A percentile compares a stretch with the other conserved stretches of the same genome.
Conservation (phyloP, 1,140 invertebrate genomes). For the Plodia interpunctella region DNA sequence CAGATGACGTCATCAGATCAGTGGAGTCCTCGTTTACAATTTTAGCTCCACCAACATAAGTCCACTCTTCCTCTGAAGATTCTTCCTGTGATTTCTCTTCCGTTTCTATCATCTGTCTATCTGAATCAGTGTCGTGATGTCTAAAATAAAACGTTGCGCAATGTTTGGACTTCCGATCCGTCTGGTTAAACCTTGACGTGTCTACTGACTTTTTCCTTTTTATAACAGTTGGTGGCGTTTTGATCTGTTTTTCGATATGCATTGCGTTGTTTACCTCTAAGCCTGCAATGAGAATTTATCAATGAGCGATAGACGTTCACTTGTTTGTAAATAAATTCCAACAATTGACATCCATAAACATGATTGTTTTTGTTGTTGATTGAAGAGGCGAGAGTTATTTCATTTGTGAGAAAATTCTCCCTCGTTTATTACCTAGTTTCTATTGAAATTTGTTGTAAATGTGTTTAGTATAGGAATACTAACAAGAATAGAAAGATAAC, state of each 20-base stretch:
- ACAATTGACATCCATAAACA: slow-evolving; percentile 25
- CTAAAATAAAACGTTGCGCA: slow-evolving; percentile 89
- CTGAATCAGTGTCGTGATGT: slow-evolving; percentile 90
- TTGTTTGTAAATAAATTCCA: slow-evolving; percentile 27
- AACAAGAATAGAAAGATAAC: neutral
- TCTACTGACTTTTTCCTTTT: slow-evolving; percentile 75
- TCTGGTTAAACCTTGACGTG: slow-evolving; percentile 80
- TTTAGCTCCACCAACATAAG: slow-evolving; percentile 78
- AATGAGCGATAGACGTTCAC: slow-evolving; percentile 16
- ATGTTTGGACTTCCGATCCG: slow-evolving; percentile 87
- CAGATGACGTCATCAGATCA: slow-evolving; percentile 72
- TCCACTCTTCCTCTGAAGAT: slow-evolving; percentile 86
- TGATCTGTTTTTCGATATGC: slow-evolving; percentile 41
- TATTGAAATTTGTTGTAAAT: neutral
- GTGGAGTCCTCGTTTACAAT: slow-evolving; percentile 68
- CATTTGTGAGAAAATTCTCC: neutral
- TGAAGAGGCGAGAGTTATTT: slow-evolving; percentile 31
- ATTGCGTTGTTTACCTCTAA: slow-evolving; percentile 33
- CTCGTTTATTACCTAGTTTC: neutral
- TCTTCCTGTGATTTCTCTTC: slow-evolving; percentile 78
- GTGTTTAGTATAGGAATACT: neutral
- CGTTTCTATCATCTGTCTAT: slow-evolving; percentile 74
- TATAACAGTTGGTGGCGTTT: slow-evolving; percentile 66
- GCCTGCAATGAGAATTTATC: slow-evolving; percentile 40
- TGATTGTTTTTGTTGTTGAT: slow-evolving; percentile 46